phyloP scores from a whole-genome alignment of 2,888 invertebrate species.

The Lasioglossum zephyrum region DNA sequence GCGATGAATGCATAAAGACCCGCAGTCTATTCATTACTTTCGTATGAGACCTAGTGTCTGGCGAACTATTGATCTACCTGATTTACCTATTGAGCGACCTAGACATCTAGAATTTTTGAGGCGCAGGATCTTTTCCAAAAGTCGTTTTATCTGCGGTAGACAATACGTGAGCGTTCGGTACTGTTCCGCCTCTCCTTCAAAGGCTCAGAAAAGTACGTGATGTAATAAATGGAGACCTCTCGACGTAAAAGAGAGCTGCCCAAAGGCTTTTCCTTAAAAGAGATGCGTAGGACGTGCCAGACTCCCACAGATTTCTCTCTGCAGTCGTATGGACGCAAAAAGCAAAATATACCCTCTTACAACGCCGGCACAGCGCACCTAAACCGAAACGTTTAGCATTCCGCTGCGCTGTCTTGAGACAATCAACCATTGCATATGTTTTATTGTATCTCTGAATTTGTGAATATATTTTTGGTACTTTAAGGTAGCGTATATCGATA shows the following conservation, averaged over 20 bases:
- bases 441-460: neutral
- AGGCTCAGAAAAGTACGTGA: neutral
- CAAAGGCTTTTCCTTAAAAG: neutral
- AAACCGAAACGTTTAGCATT: neutral
- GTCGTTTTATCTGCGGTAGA: neutral
- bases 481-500: neutral
- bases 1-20: too few relatives aligned
- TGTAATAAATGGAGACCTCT: neutral
- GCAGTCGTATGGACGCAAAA: neutral
- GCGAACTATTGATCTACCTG: neutral
- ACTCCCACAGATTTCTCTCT: neutral
- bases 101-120: neutral
- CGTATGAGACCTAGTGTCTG: neutral
- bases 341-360: neutral
- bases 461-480: neutral
- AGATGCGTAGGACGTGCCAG: neutral
- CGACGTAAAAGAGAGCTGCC: neutral
- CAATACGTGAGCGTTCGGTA: neutral
- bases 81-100: neutral
- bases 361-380: neutral
- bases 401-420: neutral
- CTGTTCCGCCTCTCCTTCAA: neutral
- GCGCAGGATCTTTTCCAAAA: neutral
- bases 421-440: neutral
- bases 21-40: neutral